Evolutionary conservation across 1,140 invertebrate species (phyloP).

Genomic region (Drosophila rufa): DNA sequence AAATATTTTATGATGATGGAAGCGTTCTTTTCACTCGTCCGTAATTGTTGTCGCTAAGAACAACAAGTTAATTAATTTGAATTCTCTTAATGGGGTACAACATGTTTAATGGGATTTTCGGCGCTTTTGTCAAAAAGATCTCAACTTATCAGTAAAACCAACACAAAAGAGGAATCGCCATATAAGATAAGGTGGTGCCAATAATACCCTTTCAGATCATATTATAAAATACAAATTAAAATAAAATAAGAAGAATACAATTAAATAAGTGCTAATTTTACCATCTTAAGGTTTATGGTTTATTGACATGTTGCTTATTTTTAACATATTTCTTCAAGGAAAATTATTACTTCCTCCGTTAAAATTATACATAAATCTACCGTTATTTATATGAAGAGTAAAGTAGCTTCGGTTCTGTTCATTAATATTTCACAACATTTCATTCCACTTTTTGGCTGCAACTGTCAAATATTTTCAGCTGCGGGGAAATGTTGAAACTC

Average conservation of each 20-base stretch:
- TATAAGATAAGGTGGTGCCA: neutral
- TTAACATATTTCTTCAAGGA: no score
- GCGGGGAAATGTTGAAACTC: constrained; percentile 78
- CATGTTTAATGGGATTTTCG: constrained; percentile 77
- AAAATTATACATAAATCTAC: no score
- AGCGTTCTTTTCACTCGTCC: constrained; percentile 78
- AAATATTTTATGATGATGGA: constrained; percentile 81
- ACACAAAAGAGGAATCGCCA: neutral
- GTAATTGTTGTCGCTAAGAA: constrained; percentile 80
- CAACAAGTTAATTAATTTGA: constrained; percentile 84
- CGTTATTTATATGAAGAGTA: neutral
- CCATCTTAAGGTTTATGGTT: no score
- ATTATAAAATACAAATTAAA: neutral
- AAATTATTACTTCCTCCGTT: no score
- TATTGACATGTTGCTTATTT: no score
- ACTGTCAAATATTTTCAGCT: constrained; percentile 79
- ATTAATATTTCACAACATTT: neutral
- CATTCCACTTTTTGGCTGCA: constrained; percentile 43
- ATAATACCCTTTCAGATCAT: constrained; percentile 1
- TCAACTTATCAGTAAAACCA: constrained; percentile 6
- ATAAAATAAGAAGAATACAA: neutral
- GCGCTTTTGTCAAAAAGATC: constrained; percentile 66
- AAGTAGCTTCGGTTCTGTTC: neutral
- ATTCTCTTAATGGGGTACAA: constrained; percentile 78
- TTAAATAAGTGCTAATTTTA: neutral